Base-by-base conservation (phyloP, 1,140 invertebrate species). In the Aphidius gifuensis region DNA sequence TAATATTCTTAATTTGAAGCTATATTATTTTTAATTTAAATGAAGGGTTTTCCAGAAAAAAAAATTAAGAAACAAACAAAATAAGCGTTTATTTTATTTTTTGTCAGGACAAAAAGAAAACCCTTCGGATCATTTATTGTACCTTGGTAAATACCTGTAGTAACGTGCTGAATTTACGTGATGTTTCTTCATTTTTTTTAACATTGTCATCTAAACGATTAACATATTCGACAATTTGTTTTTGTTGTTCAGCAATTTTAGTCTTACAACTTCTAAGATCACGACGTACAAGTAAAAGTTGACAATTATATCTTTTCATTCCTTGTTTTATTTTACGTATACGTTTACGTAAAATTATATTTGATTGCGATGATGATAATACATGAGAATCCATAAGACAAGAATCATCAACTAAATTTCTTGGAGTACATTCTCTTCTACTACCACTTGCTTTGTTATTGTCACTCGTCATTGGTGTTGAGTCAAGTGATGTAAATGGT, bases 131-230 rank as follows among this genome's bases (percentile, higher is more conserved):
- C n/a, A 42, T 50, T 64, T 65, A 70, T 56, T 69, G 61, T 79
- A 78, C 74, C 74, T 78, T 71, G 42, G 74, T 77, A 79, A 79
- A 80, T 74, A 90, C 90, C 87, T 93, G 91, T 66, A 94, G 80
- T 58, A 94, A 80, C 64, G 91, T 92, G 71, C 91, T 92, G 76
- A 93, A 93, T 81, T 94, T 94, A 40, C 90, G 83, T 46, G 90
- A 89, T 38, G 89, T 92, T 74, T 93, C 91, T 69, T 94, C 92
- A 77, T 92, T 92, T 73, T 94, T 94, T 73, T 93, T 93, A 67
- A 93, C 92, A 70, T 92, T 90, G 68, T 94, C 92, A 69, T 94
- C 92, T 49, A 93, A 82, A 3, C 91, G 85, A 68, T 86, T 89
- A 0, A 89, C 89, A 73, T 92, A 92, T 68, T 93, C 92, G 43